Evolutionary conservation across 2,113 vertebrate species (phyloP), one percentile per base, ranked within the genome.

Genomic region (Plecotus auritus): DNA sequence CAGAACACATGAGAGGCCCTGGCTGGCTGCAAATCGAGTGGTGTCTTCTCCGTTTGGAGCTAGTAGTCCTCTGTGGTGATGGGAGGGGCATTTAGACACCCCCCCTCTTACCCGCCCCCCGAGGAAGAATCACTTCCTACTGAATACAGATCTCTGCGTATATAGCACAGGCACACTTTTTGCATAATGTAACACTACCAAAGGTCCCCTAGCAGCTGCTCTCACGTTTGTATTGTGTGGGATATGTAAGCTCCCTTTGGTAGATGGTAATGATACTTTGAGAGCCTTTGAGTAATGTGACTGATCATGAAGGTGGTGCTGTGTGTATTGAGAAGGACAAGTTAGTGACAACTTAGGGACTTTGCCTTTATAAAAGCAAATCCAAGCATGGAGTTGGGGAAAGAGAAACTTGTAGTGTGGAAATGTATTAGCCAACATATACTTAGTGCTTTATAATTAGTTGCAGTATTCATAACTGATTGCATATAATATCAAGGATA

Each of bases 281-380:
- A 89, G 84, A 91, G 20, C 42, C 89, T 95, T 96, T 9, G 16
- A 49, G 12, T 42, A 54, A 78, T 73, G 69, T 83, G 82, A 47
- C n/a, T 93, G 61, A 74, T 47, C 10, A 9, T 61, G 49, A 89
- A 81, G 40, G 64, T 83, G 20, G 35, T 88, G 32, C 61, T 69
- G 40, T 5, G 17, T 86, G 0, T 94, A 69, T 59, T 94, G 61
- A 85, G 67, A 90, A 30, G 30, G 61, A 32, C 28, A 88, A 42
- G 54, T 30, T 92, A 40, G 30, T 69, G 23, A 77, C 35, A 88
- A 4, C n/a, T 69, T 51, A 82, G 49, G 18, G 51, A 73, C 32
- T 88, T 95, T 85, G 80, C 59, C 23, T 90, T 93, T 74, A 40
- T 64, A 59, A 94, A 88, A 90, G 67, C 30, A 91, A n/a, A 66